Evolutionary conservation across 1,140 invertebrate genomes (phyloP).

Genomic region (Ceratoteleas bidentatus): DNA sequence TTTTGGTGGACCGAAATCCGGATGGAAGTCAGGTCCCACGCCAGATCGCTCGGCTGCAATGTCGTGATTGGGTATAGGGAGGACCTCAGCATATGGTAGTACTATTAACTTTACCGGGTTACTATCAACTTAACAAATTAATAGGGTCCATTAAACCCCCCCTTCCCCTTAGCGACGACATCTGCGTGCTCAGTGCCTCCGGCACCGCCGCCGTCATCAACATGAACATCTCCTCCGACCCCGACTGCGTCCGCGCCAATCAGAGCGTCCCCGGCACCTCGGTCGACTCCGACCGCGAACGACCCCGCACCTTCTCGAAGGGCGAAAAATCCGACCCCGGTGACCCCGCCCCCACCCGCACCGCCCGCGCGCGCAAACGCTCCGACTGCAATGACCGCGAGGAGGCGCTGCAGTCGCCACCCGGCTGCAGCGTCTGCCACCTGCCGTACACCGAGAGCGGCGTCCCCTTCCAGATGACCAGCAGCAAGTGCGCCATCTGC

Average conservation of each 20-base stretch:
- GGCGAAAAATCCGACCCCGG: conserved; percentile 70
- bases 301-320: conserved; percentile 63
- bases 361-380: conserved; percentile 44
- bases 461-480: conserved; percentile 87
- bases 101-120: not conserved
- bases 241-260: conserved; percentile 70
- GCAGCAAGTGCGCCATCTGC: conserved; percentile 81
- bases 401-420: conserved; percentile 37
- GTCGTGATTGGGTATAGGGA: conserved; percentile 96
- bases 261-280: conserved; percentile 67
- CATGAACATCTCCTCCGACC: conserved; percentile 79
- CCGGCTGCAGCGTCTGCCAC: conserved; percentile 85
- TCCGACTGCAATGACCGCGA: conserved; percentile 79
- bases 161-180: conserved; percentile 88
- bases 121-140: not conserved
- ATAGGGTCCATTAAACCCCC: no score
- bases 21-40: conserved; percentile 96
- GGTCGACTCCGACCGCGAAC: conserved; percentile 72
- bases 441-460: conserved; percentile 89
- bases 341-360: conserved; percentile 23
- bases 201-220: conserved; percentile 95
- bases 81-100: conserved; percentile 93
- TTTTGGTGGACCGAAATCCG: conserved; percentile 97
- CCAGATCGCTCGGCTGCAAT: conserved; percentile 93
- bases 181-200: conserved; percentile 95